Percentiles rank a stretch among this genome's conserved stretches.
These are phyloP conservation scores for Psylliodes chrysocephalus DNA, from an alignment of 2,888 invertebrate species.

Conservation along the genomic window DNA sequence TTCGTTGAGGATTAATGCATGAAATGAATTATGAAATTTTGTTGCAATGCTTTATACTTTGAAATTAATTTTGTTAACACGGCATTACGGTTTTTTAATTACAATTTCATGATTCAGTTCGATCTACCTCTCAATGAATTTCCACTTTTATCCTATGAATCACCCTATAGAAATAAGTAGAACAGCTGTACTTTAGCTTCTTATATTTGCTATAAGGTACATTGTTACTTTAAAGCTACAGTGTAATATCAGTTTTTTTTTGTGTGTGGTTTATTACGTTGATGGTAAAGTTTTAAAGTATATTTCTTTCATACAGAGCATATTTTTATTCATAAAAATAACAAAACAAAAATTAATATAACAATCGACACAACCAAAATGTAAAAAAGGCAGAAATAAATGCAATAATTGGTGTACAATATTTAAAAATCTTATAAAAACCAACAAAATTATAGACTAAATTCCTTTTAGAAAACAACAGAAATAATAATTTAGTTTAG, in stretches of 20 bases:
- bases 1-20: too few relatives aligned
- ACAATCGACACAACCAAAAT: constrained; percentile 30
- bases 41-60: too few relatives aligned
- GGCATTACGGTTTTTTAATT: too few relatives aligned
- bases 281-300: too few relatives aligned
- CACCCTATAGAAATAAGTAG: background rate
- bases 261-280: constrained; percentile 19
- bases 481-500: background rate
- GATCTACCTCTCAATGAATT: background rate
- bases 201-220: constrained; percentile 35
- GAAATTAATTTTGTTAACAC: too few relatives aligned
- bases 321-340: constrained; percentile 21
- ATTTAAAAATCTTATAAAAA: background rate
- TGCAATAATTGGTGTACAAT: constrained; percentile 1
- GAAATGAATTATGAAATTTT: too few relatives aligned
- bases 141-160: background rate
- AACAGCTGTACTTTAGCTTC: constrained; percentile 25
- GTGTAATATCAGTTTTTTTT: constrained; percentile 46
- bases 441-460: background rate
- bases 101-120: too few relatives aligned
- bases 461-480: background rate
- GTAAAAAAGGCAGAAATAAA: constrained; percentile 16
- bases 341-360: constrained; percentile 22
- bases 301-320: constrained; percentile 30
- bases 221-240: constrained; percentile 49